Base-by-base conservation (phyloP, 2,113 vertebrate genomes). In the Malaclemys terrapin region DNA sequence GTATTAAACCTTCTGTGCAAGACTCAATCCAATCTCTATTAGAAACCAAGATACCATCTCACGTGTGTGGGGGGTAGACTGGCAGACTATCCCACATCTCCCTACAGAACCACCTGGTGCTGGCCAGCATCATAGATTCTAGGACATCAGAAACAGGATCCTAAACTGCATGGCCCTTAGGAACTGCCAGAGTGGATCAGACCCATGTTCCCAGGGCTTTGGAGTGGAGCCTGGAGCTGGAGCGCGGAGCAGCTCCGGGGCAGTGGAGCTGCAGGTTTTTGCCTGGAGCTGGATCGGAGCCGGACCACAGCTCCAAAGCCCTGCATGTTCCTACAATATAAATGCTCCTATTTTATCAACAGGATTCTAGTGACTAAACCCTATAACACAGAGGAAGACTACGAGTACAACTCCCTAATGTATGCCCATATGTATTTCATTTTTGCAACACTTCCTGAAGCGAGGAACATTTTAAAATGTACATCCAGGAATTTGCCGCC, bases 21-120 rank as follows among this genome's bases (percentile, higher is more conserved):
- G 24, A 62, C 27, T 10, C 47, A 53, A n/a, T 78, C 42, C 52
- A 1, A 47, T 47, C 75, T 76, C 59, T 9, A 7, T 3, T 27
- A 35, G 2, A 19, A 52, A 22, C 2, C 0, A 4, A 5, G 47
- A 31, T 0, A 3, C 45, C 10, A 9, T 10, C 35, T 2, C 5
- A 45, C 8, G 12, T 1, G 52, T 76, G 24, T 7, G 31, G 0
- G 38, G 2, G 52, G 17, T 53, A 54, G 53, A 54, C 53, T 54
- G 20, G 5, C 59, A 38, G 59, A 20, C 35, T 2, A 35, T 38
- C 1, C 10, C 0, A 0, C 35, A 1, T 2, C 49, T 9, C 38
- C 20, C 42, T 13, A 9, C 1, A 19, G 17, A 47, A 38, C 76
- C 8, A 2, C 2, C 31, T 24, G 54, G 25, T 4, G 13, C 65